Evolutionary conservation across 2,888 invertebrate species (phyloP).

Genomic region (Strigamia transsilvanica): DNA sequence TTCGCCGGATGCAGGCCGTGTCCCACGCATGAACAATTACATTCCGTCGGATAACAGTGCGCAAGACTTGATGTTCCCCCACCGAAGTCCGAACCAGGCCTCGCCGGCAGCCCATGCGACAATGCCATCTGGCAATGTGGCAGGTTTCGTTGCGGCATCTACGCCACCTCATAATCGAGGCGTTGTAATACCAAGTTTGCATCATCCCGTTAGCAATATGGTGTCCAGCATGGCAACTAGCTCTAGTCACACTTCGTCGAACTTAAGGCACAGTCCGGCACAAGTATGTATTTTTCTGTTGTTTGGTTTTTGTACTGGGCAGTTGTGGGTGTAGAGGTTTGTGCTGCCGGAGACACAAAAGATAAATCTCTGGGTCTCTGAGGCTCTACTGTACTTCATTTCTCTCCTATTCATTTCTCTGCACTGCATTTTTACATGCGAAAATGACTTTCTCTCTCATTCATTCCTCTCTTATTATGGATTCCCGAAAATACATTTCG

Average conservation of each 20-base stretch:
- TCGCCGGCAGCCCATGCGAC: not conserved
- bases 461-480: too few species aligned
- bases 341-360: too few species aligned
- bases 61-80: slow-evolving; percentile 19
- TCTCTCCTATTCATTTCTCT: too few species aligned
- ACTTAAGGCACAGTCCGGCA: slow-evolving; percentile 46
- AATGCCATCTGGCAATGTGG: not conserved
- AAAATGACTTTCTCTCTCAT: too few species aligned
- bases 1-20: not conserved
- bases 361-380: too few species aligned
- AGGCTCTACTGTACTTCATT: too few species aligned
- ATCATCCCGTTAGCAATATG: slow-evolving; percentile 5
- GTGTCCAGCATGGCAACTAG: not conserved
- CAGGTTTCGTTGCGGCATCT: not conserved
- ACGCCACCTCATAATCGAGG: not conserved
- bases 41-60: slow-evolving; percentile 50
- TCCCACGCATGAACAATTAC: slow-evolving; percentile 50
- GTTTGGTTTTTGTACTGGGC: too few species aligned
- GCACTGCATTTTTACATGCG: too few species aligned
- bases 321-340: too few species aligned
- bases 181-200: not conserved
- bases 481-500: too few species aligned
- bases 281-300: slow-evolving; percentile 29
- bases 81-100: slow-evolving; percentile 3
- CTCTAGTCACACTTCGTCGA: slow-evolving; percentile 17